Evolutionary conservation across 1,140 invertebrate species (phyloP).

Genomic region (Cyphomyrmex costatus): DNA sequence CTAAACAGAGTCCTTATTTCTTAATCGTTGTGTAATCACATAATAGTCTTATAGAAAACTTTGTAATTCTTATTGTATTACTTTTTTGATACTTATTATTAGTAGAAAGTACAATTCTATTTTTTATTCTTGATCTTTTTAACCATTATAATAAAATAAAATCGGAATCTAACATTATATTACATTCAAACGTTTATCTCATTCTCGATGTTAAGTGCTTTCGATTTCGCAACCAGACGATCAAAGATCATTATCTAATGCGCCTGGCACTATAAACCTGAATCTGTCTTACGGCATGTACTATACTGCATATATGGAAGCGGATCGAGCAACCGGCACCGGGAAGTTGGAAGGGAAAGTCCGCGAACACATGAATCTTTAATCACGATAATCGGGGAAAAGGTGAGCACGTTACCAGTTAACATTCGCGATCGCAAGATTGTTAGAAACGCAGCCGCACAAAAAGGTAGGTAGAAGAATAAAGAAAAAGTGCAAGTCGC

Average conservation of each 20-base stretch:
- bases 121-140: background rate
- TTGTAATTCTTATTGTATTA: background rate
- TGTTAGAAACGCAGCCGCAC: slow-evolving; percentile 27
- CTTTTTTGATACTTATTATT: background rate
- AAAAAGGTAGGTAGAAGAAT: slow-evolving; percentile 40
- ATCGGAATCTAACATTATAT: slow-evolving; percentile 3
- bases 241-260: slow-evolving; percentile 63
- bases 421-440: slow-evolving; percentile 51
- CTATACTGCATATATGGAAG: slow-evolving; percentile 60
- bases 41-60: too few species aligned
- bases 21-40: too few species aligned
- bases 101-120: background rate
- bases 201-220: background rate
- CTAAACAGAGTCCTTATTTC: too few species aligned
- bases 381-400: slow-evolving; percentile 68
- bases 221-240: slow-evolving; percentile 40
- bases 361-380: slow-evolving; percentile 58
- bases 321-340: slow-evolving; percentile 19
- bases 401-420: slow-evolving; percentile 58
- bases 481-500: slow-evolving; percentile 11
- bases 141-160: background rate
- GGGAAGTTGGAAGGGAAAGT: slow-evolving; percentile 60
- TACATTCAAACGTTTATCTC: background rate
- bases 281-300: slow-evolving; percentile 17
- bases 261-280: slow-evolving; percentile 36